Evolutionary conservation across 23 tunicate genomes (phyloP).

Genomic region (Ascidia mentula): DNA sequence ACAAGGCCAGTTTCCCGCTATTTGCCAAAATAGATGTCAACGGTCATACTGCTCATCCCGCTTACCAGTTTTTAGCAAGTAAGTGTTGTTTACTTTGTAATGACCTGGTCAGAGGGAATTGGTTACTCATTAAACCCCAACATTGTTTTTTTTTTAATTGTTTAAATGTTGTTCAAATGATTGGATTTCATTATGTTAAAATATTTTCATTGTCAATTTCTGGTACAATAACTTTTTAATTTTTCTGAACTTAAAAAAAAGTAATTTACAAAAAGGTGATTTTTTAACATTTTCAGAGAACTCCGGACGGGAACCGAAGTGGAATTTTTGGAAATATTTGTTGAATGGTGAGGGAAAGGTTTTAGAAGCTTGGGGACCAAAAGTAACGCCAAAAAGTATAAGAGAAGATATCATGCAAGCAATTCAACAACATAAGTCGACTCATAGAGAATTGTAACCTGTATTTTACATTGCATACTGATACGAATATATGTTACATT

Average conservation of each 20-base stretch:
- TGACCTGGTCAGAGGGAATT: too few relatives aligned
- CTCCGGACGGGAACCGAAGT: slow-evolving; percentile 63
- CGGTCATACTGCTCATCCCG: slow-evolving; percentile 42
- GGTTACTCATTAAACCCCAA: too few relatives aligned
- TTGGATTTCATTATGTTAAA: too few relatives aligned
- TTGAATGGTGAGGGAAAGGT: slow-evolving; percentile 57
- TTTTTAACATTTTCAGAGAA: slow-evolving; percentile 13
- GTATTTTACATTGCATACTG: too few relatives aligned
- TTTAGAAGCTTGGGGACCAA: slow-evolving; percentile 83
- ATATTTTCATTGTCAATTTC: too few relatives aligned
- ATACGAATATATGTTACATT: too few relatives aligned
- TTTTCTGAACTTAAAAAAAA: too few relatives aligned
- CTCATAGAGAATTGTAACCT: slow-evolving; percentile 50
- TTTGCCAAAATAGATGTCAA: slow-evolving; percentile 72
- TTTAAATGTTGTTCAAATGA: too few relatives aligned
- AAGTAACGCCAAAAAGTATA: slow-evolving; percentile 26
- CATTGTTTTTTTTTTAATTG: too few relatives aligned
- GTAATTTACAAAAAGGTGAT: too few relatives aligned
- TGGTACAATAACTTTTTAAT: too few relatives aligned
- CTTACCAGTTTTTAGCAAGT: slow-evolving; percentile 61
- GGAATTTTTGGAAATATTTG: slow-evolving; percentile 96
- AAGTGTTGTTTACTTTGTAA: too few relatives aligned
- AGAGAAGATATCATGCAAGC: slow-evolving; percentile 50
- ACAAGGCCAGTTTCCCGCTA: slow-evolving; percentile 62
- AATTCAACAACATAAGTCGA: slow-evolving; percentile 43